These are phyloP conservation scores for Scortum barcoo DNA, from an alignment of 2,113 vertebrate genomes.

Conservation along the genomic window DNA sequence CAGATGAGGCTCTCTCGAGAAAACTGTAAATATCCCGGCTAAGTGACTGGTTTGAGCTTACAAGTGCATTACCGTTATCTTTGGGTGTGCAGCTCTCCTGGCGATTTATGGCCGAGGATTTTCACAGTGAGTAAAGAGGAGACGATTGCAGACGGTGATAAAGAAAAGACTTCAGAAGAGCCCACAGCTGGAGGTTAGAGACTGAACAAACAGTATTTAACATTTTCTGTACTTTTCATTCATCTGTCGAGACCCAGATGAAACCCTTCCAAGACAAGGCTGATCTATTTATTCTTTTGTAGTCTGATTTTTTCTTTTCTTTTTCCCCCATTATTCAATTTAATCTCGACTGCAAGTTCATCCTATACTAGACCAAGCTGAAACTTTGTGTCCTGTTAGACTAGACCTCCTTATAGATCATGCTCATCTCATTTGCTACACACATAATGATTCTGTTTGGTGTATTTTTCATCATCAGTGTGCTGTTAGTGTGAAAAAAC, in stretches of 20 bases:
- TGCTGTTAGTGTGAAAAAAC: not conserved
- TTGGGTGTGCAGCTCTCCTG: constrained; percentile 45
- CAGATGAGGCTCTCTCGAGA: constrained; percentile 41
- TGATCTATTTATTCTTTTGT: constrained; percentile 19
- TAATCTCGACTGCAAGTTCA: not conserved
- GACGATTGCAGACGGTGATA: constrained; percentile 32
- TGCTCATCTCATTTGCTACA: not conserved
- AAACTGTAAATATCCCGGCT: constrained; percentile 66
- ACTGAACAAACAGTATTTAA: constrained; percentile 28
- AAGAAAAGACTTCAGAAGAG: constrained; percentile 32
- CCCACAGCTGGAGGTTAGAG: constrained; percentile 30
- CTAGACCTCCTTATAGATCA: not conserved
- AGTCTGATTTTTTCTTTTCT: not conserved
- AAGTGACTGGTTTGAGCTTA: constrained; percentile 68
- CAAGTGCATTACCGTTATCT: constrained; percentile 69
- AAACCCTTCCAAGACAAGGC: constrained; percentile 9
- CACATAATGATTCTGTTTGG: not conserved
- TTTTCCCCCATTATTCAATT: not conserved
- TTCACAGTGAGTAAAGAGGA: constrained; percentile 49
- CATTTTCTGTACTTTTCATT: constrained; percentile 10
- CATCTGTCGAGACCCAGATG: constrained; percentile 28
- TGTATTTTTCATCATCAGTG: not conserved
- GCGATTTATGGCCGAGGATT: constrained; percentile 56
- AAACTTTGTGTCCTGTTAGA: not conserved
- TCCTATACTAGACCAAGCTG: not conserved